Evolutionary conservation across 1,140 invertebrate genomes (phyloP).

Genomic region (Coboldia fuscipes): DNA sequence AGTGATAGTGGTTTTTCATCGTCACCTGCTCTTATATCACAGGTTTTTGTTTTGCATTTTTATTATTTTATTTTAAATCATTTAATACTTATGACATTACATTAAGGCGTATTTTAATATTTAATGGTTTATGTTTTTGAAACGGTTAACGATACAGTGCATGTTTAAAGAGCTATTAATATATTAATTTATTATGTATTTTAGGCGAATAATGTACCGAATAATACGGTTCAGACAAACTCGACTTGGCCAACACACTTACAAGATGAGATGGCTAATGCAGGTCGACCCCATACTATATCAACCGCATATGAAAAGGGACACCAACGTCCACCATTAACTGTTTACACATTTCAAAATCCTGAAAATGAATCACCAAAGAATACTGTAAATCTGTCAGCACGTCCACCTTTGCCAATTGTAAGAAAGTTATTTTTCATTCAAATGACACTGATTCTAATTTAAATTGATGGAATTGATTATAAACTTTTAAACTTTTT

Average conservation of each 20-base stretch:
- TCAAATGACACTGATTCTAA: not conserved
- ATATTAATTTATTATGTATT: constrained; percentile 2
- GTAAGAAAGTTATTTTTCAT: constrained; percentile 18
- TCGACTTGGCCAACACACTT: constrained; percentile 22
- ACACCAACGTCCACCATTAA: constrained; percentile 64
- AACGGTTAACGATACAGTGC: not conserved
- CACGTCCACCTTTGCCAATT: constrained; percentile 35
- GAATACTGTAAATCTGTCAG: constrained; percentile 14
- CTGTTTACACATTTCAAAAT: constrained; percentile 72
- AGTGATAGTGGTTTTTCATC: constrained; percentile 24
- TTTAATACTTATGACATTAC: too few relatives aligned
- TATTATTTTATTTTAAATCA: constrained; percentile 9
- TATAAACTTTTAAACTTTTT: not conserved
- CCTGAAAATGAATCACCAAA: constrained; percentile 28
- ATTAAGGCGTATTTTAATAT: too few relatives aligned
- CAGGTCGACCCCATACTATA: constrained; percentile 78
- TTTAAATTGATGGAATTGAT: not conserved
- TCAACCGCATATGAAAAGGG: constrained; percentile 75
- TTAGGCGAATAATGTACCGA: constrained; percentile 14
- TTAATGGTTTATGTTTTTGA: too few relatives aligned
- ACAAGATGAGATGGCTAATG: constrained; percentile 46
- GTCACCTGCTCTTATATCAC: constrained; percentile 22
- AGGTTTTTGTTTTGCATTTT: constrained; percentile 18
- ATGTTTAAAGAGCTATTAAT: constrained; percentile 1
- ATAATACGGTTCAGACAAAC: constrained; percentile 17